Conservation (phyloP, 2,797 vertebrate species). For the Alectoris magna region DNA sequence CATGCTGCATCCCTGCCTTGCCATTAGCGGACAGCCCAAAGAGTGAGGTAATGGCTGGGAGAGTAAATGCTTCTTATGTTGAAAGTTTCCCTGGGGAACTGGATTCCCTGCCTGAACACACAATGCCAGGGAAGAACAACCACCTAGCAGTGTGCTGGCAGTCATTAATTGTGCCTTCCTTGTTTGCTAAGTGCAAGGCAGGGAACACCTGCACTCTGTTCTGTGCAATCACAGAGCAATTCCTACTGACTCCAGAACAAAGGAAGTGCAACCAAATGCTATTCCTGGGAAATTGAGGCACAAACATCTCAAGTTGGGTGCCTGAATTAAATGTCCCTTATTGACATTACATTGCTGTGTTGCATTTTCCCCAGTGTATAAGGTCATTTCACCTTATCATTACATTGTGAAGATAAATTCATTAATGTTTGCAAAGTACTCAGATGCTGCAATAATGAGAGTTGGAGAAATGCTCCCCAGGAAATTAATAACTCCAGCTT, state of each 20-base stretch:
- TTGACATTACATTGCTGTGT: background rate
- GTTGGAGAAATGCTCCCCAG: background rate
- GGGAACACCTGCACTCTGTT: background rate
- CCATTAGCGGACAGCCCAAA: background rate
- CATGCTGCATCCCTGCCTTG: background rate
- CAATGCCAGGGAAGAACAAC: constrained; percentile 20
- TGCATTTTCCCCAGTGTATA: background rate
- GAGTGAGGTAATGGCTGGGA: background rate
- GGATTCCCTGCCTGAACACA: background rate
- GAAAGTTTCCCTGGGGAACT: background rate
- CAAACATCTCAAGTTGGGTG: background rate
- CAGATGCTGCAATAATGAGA: background rate
- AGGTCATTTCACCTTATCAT: background rate
- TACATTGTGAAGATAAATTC: constrained; percentile 15
- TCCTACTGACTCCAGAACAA: constrained; percentile 42
- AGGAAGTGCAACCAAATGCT: background rate
- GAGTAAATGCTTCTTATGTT: background rate
- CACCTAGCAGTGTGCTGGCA: background rate
- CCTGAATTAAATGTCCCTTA: constrained; percentile 9
- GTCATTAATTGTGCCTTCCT: constrained; percentile 33
- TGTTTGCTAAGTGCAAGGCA: background rate
- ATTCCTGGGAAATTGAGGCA: background rate
- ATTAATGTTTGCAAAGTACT: constrained; percentile 43
- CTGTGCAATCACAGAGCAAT: background rate
- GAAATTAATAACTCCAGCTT: constrained; percentile 57